A percentile compares a stretch with the other conserved stretches of the same genome.
These are phyloP conservation scores for Scaptomyza hsui DNA, from an alignment of 1,140 invertebrate species.

Conservation along the genomic window DNA sequence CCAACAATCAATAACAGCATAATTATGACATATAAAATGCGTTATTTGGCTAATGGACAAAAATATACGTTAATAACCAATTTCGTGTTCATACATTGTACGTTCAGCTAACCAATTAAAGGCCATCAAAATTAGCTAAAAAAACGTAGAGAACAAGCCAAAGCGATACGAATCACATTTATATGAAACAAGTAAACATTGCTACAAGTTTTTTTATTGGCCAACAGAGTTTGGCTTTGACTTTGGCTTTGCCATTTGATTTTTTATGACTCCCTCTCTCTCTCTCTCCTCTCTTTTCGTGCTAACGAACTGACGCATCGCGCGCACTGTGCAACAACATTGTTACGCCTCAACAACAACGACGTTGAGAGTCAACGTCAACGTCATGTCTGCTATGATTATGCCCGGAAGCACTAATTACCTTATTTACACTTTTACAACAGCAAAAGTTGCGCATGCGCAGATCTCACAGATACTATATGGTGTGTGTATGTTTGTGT, in stretches of 20 bases:
- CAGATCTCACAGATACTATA: constrained; percentile 35
- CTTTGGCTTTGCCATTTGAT: constrained; percentile 51
- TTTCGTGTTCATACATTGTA: constrained; percentile 44
- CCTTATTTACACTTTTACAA: constrained; percentile 83
- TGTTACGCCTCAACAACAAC: constrained; percentile 6
- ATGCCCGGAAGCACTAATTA: constrained; percentile 82
- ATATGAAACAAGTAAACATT: constrained; percentile 4
- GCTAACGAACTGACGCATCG: too few species aligned
- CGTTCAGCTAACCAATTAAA: constrained; percentile 55
- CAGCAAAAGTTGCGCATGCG: constrained; percentile 60
- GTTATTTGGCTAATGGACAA: neutral
- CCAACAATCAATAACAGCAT: constrained; percentile 14
- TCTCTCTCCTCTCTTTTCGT: constrained; percentile 3
- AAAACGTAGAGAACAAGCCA: constrained; percentile 51
- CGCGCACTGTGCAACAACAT: neutral
- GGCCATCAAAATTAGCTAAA: constrained; percentile 66
- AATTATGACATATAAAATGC: constrained; percentile 15
- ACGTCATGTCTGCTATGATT: constrained; percentile 77
- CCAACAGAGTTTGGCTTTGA: constrained; percentile 21
- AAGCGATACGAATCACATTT: constrained; percentile 14
- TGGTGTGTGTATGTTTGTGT: constrained; percentile 31
- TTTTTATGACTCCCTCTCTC: constrained; percentile 65
- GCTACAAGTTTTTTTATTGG: constrained; percentile 56
- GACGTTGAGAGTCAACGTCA: constrained; percentile 44
- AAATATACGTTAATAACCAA: neutral